Conservation (phyloP, 2,888 invertebrate species). For the Suillia variegata region DNA sequence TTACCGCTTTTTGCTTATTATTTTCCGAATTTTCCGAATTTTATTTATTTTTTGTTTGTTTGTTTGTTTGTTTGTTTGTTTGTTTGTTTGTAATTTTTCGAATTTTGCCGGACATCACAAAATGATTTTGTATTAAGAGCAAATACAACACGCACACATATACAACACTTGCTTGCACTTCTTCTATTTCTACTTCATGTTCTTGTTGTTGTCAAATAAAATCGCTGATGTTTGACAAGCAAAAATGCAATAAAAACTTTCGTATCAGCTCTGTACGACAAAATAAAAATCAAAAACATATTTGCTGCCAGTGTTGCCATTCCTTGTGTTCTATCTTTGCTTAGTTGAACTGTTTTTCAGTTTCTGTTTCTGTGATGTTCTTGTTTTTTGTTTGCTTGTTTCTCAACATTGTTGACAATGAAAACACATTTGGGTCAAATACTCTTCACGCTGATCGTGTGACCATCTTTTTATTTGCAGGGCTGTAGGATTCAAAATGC, state of each 20-base stretch:
- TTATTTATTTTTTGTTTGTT: no score
- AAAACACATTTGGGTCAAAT: slow-evolving; percentile 9
- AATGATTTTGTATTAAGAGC: slow-evolving; percentile 8
- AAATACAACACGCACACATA: not conserved
- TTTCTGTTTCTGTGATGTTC: no score
- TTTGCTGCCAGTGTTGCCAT: no score
- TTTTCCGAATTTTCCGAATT: not conserved
- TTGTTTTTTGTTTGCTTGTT: no score
- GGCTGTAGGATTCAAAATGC: not conserved
- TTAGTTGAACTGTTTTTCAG: no score
- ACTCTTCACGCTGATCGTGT: no score
- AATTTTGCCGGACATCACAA: slow-evolving; percentile 1
- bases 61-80: no score
- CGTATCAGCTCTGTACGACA: not conserved
- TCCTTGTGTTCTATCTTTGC: no score
- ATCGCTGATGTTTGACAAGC: not conserved
- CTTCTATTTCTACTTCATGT: not conserved
- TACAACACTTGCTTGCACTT: not conserved
- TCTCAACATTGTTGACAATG: not conserved
- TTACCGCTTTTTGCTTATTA: not conserved
- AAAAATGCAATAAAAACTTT: slow-evolving; percentile 1
- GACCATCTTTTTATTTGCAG: not conserved
- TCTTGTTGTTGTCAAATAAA: no score
- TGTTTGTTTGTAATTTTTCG: no score
- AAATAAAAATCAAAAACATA: no score